phyloP scores from a whole-genome alignment of 2,113 vertebrate species.

The Pheucticus melanocephalus region DNA sequence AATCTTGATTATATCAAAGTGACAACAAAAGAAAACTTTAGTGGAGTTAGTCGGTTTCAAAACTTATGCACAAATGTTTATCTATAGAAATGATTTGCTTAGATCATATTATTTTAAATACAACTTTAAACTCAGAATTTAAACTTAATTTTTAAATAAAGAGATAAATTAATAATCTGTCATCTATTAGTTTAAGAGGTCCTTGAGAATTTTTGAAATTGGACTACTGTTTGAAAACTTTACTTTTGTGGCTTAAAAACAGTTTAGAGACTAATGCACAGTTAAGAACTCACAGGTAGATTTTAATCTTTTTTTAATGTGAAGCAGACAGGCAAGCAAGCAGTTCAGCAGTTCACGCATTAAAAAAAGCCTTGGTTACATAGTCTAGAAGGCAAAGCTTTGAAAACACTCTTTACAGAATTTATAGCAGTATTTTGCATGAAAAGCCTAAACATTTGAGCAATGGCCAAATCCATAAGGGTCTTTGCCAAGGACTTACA shows the following conservation, averaged over 20 bases:
- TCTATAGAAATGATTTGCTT: not conserved
- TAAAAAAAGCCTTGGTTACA: not conserved
- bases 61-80: not conserved
- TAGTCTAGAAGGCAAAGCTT: not conserved
- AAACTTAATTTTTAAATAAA: not conserved
- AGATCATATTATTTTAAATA: not conserved
- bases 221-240: not conserved
- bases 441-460: slow-evolving; percentile 1
- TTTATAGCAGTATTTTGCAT: slow-evolving; percentile 38
- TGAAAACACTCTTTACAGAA: slow-evolving; percentile 33
- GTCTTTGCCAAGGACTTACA: not conserved
- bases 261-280: not conserved
- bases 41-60: not conserved
- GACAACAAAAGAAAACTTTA: not conserved
- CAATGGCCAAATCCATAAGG: not conserved
- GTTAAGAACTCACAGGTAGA: not conserved
- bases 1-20: not conserved
- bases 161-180: not conserved
- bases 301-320: not conserved
- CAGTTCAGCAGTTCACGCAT: not conserved
- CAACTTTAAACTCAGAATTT: not conserved
- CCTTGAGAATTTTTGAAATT: not conserved
- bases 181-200: not conserved
- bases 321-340: not conserved
- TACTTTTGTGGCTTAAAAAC: not conserved